phyloP scores from a whole-genome alignment of 1,140 invertebrate genomes.

The Tetraneura akinire region DNA sequence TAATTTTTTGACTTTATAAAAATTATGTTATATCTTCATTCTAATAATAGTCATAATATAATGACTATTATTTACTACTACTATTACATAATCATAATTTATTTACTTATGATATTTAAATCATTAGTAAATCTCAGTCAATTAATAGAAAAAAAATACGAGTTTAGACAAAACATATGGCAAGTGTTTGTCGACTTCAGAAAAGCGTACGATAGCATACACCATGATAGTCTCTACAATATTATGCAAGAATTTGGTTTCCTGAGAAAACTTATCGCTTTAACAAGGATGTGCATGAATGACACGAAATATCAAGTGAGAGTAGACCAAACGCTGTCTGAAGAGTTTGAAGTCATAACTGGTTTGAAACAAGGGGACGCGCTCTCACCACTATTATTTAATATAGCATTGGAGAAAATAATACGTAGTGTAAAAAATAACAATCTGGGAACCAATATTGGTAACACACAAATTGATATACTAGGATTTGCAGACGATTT shows the following conservation, averaged over 20 bases:
- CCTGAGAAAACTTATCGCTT: constrained; percentile 6
- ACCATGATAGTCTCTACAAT: constrained; percentile 28
- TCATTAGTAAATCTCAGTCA: no score
- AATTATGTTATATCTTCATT: no score
- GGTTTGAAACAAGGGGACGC: constrained; percentile 21
- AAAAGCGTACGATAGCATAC: constrained; percentile 13
- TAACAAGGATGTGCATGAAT: constrained; percentile 15
- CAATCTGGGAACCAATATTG: constrained; percentile 7
- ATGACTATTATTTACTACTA: no score
- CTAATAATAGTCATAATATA: no score
- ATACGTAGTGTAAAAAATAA: constrained; percentile 16
- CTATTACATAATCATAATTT: no score
- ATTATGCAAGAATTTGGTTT: constrained; percentile 34
- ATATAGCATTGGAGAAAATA: constrained; percentile 27
- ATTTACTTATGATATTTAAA: no score
- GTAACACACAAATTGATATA: background rate
- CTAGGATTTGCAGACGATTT: no score
- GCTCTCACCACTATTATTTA: constrained; percentile 26
- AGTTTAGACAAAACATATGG: no score
- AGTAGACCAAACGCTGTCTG: constrained; percentile 20
- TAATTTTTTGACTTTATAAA: no score
- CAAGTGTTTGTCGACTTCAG: no score
- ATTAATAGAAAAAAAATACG: no score
- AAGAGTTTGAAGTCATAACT: constrained; percentile 19
- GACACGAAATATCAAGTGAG: background rate